Base-by-base conservation (phyloP, 2,113 vertebrate species). In the Elephas maximus region DNA sequence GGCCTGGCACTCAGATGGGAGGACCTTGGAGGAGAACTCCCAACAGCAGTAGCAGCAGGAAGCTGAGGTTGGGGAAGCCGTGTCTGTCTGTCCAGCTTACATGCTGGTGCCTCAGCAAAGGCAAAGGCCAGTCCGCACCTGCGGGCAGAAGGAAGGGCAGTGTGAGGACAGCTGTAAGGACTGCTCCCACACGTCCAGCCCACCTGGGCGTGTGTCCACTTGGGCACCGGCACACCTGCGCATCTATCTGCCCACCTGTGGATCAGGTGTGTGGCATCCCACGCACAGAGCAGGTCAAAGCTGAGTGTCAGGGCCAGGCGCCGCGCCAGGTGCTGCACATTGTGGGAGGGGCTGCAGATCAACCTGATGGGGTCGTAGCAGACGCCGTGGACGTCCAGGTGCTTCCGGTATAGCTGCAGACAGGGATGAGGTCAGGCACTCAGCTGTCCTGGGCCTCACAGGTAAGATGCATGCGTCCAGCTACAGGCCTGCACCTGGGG, bases 11-110 rank as follows among this genome's bases (percentile, higher is more conserved):
- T 85, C 63, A 53, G 0, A 44, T 98, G 98, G 98, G 99, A 99
- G 98, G 99, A 99, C 97, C 99, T 37, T 37, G 37, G 37, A 37
- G 37, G 2, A 37, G 37, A 37, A 37, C 37, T 37, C 37, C 37
- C 37, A 37, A 99, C 53, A 98, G 99, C 98, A 99, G 99, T 97
- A 99, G 98, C 97, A 98, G 98, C 96, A 99, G 98, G 98, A 99
- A 99, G 94, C 99, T 98, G 97, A 99, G 98, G 97, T 99, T 98
- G 5, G 98, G 98, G 10, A 99, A 99, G 17, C 98, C 37, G 37
- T 37, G 37, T 96, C 30, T 8, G 44, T 8, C 30, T 98, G 99
- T 51, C 98, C 98, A 53, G 98, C 91, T 98, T 11, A 53, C 51
- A 53, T 11, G 11, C 98, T 97, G 98, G 98, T 78, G 96, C 88